phyloP scores from a whole-genome alignment of 2,888 invertebrate genomes.

The Mesochorus sp. region DNA sequence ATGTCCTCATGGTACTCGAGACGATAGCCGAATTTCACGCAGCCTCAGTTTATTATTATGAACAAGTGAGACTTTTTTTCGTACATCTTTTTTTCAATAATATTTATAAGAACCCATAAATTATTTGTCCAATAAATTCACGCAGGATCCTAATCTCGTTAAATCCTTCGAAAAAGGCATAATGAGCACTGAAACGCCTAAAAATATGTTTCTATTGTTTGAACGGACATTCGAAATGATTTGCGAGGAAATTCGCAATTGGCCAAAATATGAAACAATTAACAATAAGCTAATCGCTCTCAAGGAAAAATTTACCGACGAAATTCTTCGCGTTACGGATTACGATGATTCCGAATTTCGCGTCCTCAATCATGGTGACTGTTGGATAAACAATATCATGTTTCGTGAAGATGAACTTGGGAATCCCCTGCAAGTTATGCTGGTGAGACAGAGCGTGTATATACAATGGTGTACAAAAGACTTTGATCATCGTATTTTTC shows the following conservation, averaged over 20 bases:
- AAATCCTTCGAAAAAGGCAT: constrained; percentile 63
- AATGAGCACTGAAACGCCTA: constrained; percentile 54
- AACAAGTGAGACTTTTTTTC: constrained; percentile 61
- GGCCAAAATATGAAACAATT: constrained; percentile 54
- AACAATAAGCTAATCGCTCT: constrained; percentile 54
- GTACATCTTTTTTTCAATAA: not conserved
- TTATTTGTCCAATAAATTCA: not conserved
- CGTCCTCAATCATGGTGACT: constrained; percentile 73
- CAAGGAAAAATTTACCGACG: constrained; percentile 19
- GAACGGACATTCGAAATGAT: constrained; percentile 45
- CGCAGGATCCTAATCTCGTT: constrained; percentile 64
- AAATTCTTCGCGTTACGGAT: constrained; percentile 17
- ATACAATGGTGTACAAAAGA: no score
- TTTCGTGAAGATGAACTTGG: constrained; percentile 65
- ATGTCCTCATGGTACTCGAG: constrained; percentile 62
- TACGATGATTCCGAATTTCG: constrained; percentile 68
- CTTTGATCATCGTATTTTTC: no score
- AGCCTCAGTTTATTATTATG: constrained; percentile 66
- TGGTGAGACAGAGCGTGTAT: constrained; percentile 60
- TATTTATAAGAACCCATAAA: not conserved
- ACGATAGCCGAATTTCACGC: constrained; percentile 70
- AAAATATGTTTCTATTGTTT: constrained; percentile 34
- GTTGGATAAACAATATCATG: constrained; percentile 72
- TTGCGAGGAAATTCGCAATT: constrained; percentile 44
- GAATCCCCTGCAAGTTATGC: constrained; percentile 57